Base-by-base conservation (phyloP, 2,888 invertebrate species). In the Cataglyphis rosenhaueri region DNA sequence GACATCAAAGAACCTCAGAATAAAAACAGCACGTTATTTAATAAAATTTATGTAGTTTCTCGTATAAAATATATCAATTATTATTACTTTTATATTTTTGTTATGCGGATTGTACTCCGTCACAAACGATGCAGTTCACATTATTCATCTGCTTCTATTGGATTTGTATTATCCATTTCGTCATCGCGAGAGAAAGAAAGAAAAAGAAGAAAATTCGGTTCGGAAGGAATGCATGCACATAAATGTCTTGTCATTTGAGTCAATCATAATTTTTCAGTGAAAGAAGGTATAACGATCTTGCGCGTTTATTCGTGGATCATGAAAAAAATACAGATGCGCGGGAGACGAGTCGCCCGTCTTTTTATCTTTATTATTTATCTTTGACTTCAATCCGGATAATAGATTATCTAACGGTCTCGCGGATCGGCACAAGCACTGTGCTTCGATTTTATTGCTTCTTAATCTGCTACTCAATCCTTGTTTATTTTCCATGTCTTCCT, bases 371-470 rank as follows among this genome's bases (percentile, higher is more conserved):
- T 65, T 79, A 64, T 74, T 74, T 66, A 85, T 85, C 84, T 78
- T 82, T 62, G 68, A 68, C 64, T 85, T 85, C 83, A 83, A 81
- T 85, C 83, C 64, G 52, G 57, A 78, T 85, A 79, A 84, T 83
- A 65, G 82, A 66, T 78, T 73, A 83, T 78, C 68, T 71, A 84
- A 76, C 55, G 48, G 2, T 52, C 8, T n/a, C 71, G 35, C 21
- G 25, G 70, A 78, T 35, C 41, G 21, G 25, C 8, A 41, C 25
- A 5, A 4, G 29, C 38, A 35, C n/a, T 29, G 8, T 41, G 59
- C 18, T 86, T 87, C 78, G 82, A 57, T 59, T 61, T 68, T 66
- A 78, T 66, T 78, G 66, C 82, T 78, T 78, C 35, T 78, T 79
- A 79, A 79, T 79, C 78, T 21, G 35, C 25, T 79, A 61, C 44